Evolutionary conservation across 2,113 vertebrate genomes (phyloP), one percentile per base, ranked within the genome.

Genomic region (Clarias macrocephalus): DNA sequence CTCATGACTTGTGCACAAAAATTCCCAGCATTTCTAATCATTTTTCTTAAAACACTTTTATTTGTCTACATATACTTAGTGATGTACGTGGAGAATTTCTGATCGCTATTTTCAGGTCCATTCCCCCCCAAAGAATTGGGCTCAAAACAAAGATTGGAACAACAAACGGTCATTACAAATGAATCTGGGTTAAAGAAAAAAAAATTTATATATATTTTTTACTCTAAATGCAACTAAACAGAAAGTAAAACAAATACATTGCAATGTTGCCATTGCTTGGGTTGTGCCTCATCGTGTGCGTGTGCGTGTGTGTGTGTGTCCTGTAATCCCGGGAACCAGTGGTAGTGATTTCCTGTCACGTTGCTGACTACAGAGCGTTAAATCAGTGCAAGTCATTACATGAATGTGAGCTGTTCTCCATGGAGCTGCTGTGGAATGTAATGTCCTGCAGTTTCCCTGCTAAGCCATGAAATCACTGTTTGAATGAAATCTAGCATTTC

Each of bases 381-480:
- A 16, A 59, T 62, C 33, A 63, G 56, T 59, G 56, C n/a, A 30
- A 30, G 33, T 62, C 79, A 62, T 62, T 62, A 81, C 57, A 42
- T 59, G 77, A 76, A n/a, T 54, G 25, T 57, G 54, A 28, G 48
- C 30, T 72, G 82, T 83, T 68, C 66, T 72, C 82, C 66, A 37
- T 59, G 33, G 82, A 62, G 72, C 84, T 86, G 75, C 75, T 80
- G 21, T 79, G 59, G 84, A 79, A 86, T 57, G 25, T 3, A 54
- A 10, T 25, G 62, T n/a, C 10, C 57, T 76, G 13, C 56, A 85
- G 25, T 8, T 28, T 23, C 75, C 60, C 48, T 57, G 48, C 33
- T 76, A 48, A 85, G 83, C 37, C 42, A 66, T 86, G 84, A 86
- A 48, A 86, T 86, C 84, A 86, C 48, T 12, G n/a, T 54, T 80